phyloP scores from a whole-genome alignment of 2,888 invertebrate species.

The Pristionchus exspectatus region DNA sequence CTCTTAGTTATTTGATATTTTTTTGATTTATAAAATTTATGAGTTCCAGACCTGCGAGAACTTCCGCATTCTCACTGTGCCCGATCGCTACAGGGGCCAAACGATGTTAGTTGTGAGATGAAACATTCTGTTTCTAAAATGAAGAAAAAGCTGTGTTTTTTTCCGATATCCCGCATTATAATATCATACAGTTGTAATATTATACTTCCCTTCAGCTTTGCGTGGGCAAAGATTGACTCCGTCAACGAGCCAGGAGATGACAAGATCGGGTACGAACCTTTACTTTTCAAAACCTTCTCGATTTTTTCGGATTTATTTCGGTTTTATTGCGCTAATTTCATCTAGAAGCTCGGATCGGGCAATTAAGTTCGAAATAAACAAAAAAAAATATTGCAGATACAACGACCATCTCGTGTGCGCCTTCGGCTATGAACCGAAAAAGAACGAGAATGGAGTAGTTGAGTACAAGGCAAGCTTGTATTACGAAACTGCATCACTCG shows the following conservation, averaged over 20 bases:
- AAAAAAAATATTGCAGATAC: background rate
- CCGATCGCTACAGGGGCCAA: conserved; percentile 1
- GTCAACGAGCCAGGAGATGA: background rate
- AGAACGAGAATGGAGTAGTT: background rate
- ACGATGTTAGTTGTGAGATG: background rate
- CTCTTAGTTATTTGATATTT: background rate
- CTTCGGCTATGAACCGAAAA: background rate
- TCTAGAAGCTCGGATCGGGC: background rate
- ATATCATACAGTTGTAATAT: too few species aligned
- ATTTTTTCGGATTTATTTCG: too few species aligned
- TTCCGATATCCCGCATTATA: too few species aligned
- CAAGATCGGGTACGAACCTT: conserved; percentile 1
- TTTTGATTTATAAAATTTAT: background rate
- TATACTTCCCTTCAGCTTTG: background rate
- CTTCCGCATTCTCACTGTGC: conserved; percentile 44
- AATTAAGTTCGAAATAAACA: background rate
- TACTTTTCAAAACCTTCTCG: background rate
- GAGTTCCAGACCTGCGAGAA: conserved; percentile 26
- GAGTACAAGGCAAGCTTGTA: background rate
- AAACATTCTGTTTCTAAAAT: too few species aligned
- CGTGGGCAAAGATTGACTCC: background rate
- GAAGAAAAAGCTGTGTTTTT: too few species aligned
- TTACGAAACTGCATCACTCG: background rate
- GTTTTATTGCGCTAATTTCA: too few species aligned
- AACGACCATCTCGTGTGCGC: conserved; percentile 24